Evolutionary conservation across 2,113 vertebrate genomes (phyloP).

Genomic region (Rallus limicola): DNA sequence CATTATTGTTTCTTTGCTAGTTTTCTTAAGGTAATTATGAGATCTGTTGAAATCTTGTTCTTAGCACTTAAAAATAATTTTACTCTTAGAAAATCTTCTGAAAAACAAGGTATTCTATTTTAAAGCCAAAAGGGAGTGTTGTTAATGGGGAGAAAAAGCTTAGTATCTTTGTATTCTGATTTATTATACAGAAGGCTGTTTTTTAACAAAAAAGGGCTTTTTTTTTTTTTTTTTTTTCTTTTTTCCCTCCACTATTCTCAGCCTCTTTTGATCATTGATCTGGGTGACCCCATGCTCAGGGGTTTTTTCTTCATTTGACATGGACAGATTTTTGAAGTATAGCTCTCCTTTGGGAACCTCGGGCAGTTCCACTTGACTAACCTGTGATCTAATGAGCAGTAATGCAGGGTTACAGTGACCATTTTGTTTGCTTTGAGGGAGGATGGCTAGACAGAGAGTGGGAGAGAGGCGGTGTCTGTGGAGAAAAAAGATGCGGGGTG

Average conservation of each 20-base stretch:
- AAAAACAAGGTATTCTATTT: slow-evolving; percentile 47
- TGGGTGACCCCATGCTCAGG: slow-evolving; percentile 86
- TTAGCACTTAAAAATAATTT: not conserved
- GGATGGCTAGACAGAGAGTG: slow-evolving; percentile 75
- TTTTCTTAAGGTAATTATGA: not conserved
- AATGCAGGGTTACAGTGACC: slow-evolving; percentile 79
- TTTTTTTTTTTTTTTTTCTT: not conserved
- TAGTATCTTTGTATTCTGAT: slow-evolving; percentile 68
- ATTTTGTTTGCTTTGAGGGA: slow-evolving; percentile 79
- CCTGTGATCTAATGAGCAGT: slow-evolving; percentile 84
- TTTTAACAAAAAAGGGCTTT: slow-evolving; percentile 54
- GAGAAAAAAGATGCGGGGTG: slow-evolving; percentile 74
- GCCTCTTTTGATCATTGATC: slow-evolving; percentile 94
- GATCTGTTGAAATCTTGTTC: not conserved
- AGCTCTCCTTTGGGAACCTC: slow-evolving; percentile 80
- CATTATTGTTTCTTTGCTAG: not conserved
- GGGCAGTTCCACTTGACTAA: slow-evolving; percentile 86
- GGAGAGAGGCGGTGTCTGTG: slow-evolving; percentile 71
- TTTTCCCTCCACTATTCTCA: slow-evolving; percentile 59
- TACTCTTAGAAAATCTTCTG: not conserved
- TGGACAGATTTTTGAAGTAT: slow-evolving; percentile 86
- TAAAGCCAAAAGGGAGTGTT: slow-evolving; percentile 19
- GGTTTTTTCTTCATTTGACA: slow-evolving; percentile 89
- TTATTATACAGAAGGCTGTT: slow-evolving; percentile 72
- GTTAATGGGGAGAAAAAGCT: not conserved